These are phyloP conservation scores for Sinella curviseta DNA, from an alignment of 1,140 invertebrate species.

Conservation along the genomic window DNA sequence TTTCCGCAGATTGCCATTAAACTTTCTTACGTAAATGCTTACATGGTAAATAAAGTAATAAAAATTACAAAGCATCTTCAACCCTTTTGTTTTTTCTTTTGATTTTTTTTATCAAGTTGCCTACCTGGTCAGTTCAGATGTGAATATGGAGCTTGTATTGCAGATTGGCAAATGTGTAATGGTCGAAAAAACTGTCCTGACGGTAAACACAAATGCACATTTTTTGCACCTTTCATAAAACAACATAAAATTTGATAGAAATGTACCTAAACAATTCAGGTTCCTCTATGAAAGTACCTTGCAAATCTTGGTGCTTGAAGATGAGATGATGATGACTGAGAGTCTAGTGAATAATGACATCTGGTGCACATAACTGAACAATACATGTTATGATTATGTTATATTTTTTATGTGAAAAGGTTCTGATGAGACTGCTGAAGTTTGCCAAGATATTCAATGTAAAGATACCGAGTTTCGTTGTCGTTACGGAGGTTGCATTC, in stretches of 20 bases:
- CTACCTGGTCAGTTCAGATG: slow-evolving; percentile 29
- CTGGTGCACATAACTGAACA: too few relatives aligned
- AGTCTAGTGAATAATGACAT: too few relatives aligned
- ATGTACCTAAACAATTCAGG: too few relatives aligned
- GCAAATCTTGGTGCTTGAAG: too few relatives aligned
- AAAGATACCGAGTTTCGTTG: slow-evolving; percentile 38
- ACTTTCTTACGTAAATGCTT: too few relatives aligned
- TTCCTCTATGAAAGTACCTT: too few relatives aligned
- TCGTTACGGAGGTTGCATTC: slow-evolving; percentile 45
- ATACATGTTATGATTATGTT: background rate
- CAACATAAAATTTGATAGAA: too few relatives aligned
- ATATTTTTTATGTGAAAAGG: slow-evolving; percentile 1
- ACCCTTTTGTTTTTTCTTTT: background rate
- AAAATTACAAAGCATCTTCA: too few relatives aligned
- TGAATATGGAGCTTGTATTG: slow-evolving; percentile 25
- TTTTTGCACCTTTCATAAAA: too few relatives aligned
- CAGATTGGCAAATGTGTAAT: slow-evolving; percentile 1
- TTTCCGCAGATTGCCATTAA: too few relatives aligned
- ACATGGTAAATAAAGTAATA: too few relatives aligned
- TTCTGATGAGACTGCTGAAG: slow-evolving; percentile 46
- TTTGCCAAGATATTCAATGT: slow-evolving; percentile 36
- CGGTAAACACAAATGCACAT: background rate
- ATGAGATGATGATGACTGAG: too few relatives aligned
- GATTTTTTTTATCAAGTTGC: slow-evolving; percentile 2
- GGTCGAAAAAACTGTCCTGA: slow-evolving; percentile 33